Evolutionary conservation across 2,113 vertebrate genomes (phyloP).

Genomic region (Dipodomys ordii): DNA sequence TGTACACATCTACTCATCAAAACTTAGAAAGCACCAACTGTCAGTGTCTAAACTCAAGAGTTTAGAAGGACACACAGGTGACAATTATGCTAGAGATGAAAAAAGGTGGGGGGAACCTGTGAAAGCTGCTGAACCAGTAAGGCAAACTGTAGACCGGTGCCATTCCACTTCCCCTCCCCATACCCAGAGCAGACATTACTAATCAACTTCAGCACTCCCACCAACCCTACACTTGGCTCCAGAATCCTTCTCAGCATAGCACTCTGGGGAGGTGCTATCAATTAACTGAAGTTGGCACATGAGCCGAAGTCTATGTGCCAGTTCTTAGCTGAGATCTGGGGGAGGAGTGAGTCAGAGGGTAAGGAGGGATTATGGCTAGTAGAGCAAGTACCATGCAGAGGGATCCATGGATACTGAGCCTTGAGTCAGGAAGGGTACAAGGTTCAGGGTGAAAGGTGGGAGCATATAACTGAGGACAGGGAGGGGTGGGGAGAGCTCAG

Average conservation of each 20-base stretch:
- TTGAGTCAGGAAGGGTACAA: background rate
- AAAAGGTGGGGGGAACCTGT: background rate
- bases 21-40: background rate
- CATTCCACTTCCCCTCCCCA: background rate
- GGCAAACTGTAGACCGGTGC: background rate
- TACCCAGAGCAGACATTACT: constrained; percentile 47
- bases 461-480: background rate
- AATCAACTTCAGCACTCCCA: constrained; percentile 46
- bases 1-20: background rate
- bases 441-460: background rate
- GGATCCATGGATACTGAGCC: background rate
- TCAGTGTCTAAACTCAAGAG: background rate
- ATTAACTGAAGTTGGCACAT: constrained; percentile 27
- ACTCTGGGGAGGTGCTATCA: constrained; percentile 16
- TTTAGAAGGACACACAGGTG: background rate
- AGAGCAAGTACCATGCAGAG: background rate
- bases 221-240: constrained; percentile 34
- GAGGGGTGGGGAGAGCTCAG: background rate
- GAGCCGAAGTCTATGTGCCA: background rate
- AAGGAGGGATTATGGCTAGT: background rate
- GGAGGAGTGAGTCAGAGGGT: constrained; percentile 58
- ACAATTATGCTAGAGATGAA: background rate
- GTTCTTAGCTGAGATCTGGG: constrained; percentile 52
- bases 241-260: constrained; percentile 12
- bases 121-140: background rate